These are phyloP conservation scores for Phalanger gymnotis DNA, from an alignment of 2,797 vertebrate species.

Conservation along the genomic window DNA sequence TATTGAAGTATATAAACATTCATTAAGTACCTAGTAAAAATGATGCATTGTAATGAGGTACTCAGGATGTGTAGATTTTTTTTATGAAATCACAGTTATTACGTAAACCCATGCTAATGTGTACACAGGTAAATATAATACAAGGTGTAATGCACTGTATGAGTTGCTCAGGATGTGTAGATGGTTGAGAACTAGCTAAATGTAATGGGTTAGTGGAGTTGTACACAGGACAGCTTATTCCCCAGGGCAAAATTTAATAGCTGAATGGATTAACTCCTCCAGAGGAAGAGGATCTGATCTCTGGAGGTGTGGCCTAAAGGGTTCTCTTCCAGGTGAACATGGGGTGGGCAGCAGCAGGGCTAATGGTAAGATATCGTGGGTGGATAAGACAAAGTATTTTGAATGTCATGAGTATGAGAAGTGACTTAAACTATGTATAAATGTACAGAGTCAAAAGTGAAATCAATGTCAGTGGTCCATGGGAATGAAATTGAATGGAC, in stretches of 20 bases:
- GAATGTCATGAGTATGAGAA: not conserved
- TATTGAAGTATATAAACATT: too few relatives aligned
- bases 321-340: not conserved
- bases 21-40: too few relatives aligned
- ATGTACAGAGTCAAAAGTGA: not conserved
- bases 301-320: not conserved
- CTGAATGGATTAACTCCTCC: not conserved
- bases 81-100: not conserved
- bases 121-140: not conserved
- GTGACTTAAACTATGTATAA: slow-evolving; percentile 20
- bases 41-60: too few relatives aligned
- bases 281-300: not conserved
- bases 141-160: not conserved
- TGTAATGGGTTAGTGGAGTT: not conserved
- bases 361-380: not conserved
- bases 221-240: not conserved
- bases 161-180: not conserved
- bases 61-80: too few relatives aligned
- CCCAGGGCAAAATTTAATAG: not conserved
- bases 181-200: not conserved
- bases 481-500: slow-evolving; percentile 24
- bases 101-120: not conserved
- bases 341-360: not conserved
- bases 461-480: slow-evolving; percentile 8
- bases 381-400: not conserved